A percentile compares a stretch with the other conserved stretches of the same genome.
Conservation (phyloP, 2,888 invertebrate species). For the Drosophila fungiperda region DNA sequence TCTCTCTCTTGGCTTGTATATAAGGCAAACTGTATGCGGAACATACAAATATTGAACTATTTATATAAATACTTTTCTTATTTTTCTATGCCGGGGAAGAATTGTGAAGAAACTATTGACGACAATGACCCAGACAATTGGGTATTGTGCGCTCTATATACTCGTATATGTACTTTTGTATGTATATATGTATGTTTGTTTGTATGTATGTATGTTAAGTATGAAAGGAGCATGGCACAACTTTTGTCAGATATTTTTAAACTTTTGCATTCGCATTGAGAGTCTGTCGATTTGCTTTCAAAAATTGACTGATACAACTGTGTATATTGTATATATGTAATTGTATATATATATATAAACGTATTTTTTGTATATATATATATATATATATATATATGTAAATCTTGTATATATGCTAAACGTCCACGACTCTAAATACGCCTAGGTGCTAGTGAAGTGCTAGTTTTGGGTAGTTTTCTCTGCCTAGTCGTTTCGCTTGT, state of each 20-base stretch:
- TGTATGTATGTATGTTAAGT: conserved; percentile 17
- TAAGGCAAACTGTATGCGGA: conserved; percentile 76
- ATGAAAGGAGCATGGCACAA: conserved; percentile 72
- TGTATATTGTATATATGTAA: conserved; percentile 56
- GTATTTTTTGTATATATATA: conserved; percentile 45
- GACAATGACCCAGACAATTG: conserved; percentile 30
- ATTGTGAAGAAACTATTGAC: conserved; percentile 57
- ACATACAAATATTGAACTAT: conserved; percentile 76
- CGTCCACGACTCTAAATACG: conserved; percentile 62
- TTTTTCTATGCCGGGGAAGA: conserved; percentile 67
- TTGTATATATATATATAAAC: conserved; percentile 42
- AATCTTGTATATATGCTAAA: conserved; percentile 68
- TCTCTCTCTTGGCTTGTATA: conserved; percentile 69
- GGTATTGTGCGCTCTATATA: conserved; percentile 16
- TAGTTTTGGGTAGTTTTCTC: conserved; percentile 55
- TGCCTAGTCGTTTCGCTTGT: conserved; percentile 36
- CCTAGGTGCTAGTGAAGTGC: conserved; percentile 66
- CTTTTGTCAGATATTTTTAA: conserved; percentile 44
- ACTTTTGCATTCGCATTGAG: conserved; percentile 35
- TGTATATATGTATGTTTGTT: conserved; percentile 1
- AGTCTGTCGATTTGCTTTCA: conserved; percentile 68
- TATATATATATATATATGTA: conserved; percentile 50
- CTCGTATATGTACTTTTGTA: conserved; percentile 4
- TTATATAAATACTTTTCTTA: conserved; percentile 66
- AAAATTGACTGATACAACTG: conserved; percentile 74